phyloP scores from a whole-genome alignment of 2,888 invertebrate species.

The Cacoxenus indagator region DNA sequence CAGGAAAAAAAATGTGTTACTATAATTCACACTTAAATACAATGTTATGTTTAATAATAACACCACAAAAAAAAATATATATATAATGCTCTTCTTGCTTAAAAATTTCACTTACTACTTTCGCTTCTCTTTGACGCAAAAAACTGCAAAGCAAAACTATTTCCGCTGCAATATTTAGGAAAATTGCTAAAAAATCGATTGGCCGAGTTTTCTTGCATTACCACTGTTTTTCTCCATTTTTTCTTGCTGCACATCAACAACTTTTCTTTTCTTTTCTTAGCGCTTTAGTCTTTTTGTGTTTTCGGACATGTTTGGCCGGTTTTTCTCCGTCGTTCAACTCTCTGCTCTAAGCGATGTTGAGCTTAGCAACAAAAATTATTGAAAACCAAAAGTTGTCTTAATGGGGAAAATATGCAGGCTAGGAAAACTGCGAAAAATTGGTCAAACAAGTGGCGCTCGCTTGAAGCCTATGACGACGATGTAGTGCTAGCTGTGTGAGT shows the following conservation, averaged over 20 bases:
- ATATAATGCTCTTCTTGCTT: too few species aligned
- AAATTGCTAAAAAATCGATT: background rate
- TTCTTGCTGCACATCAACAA: too few species aligned
- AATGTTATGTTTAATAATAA: too few species aligned
- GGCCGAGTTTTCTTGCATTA: background rate
- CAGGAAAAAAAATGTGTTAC: too few species aligned
- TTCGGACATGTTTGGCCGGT: background rate
- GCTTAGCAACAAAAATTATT: background rate
- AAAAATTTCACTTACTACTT: background rate
- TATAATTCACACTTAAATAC: too few species aligned
- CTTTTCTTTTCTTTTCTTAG: background rate
- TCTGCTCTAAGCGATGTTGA: too few species aligned
- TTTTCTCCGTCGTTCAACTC: background rate
- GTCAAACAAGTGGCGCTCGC: constrained; percentile 20
- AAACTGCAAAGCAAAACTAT: background rate
- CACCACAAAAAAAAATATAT: too few species aligned
- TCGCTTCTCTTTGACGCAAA: background rate
- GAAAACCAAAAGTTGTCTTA: constrained; percentile 20
- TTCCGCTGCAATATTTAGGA: background rate
- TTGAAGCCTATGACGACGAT: background rate
- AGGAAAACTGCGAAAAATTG: constrained; percentile 14
- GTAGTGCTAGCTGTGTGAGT: background rate
- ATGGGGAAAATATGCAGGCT: constrained; percentile 14
- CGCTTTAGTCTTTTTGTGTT: background rate
- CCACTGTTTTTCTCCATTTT: background rate